Conservation (phyloP, 2,888 invertebrate genomes). For the Lottia gigantea region DNA sequence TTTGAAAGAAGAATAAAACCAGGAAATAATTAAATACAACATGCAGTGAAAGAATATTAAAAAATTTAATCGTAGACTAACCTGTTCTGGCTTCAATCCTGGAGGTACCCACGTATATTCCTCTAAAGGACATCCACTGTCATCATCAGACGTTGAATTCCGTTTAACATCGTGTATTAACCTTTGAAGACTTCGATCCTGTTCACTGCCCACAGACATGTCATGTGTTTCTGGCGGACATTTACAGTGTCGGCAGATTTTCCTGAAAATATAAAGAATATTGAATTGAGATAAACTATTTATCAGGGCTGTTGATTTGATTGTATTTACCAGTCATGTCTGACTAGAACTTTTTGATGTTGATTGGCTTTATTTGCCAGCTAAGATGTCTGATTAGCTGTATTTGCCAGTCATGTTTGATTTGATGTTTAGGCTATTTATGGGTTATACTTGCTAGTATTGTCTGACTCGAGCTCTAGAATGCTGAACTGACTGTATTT, state of each 20-base stretch:
- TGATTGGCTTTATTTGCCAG: too few relatives aligned
- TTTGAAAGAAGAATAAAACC: too few relatives aligned
- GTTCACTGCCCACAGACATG: constrained; percentile 47
- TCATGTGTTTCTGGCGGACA: constrained; percentile 73
- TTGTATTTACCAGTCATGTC: too few relatives aligned
- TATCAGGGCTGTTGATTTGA: too few relatives aligned
- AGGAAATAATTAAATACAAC: too few relatives aligned
- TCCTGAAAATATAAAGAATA: constrained; percentile 73
- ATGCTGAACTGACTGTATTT: too few relatives aligned
- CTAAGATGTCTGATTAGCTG: too few relatives aligned
- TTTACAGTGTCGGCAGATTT: constrained; percentile 86
- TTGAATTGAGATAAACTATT: neutral
- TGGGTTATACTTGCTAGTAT: too few relatives aligned
- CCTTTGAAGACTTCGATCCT: constrained; percentile 44
- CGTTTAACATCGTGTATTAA: constrained; percentile 61
- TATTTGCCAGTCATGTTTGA: too few relatives aligned
- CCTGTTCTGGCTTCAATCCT: constrained; percentile 95
- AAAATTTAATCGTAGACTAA: constrained; percentile 67
- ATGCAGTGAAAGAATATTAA: neutral
- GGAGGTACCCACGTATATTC: constrained; percentile 99
- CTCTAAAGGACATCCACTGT: constrained; percentile 96
- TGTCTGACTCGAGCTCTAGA: too few relatives aligned
- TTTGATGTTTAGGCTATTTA: too few relatives aligned
- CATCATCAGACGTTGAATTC: constrained; percentile 90
- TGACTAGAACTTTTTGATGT: too few relatives aligned